These are phyloP conservation scores for Pteropus alecto DNA, from an alignment of 2,113 vertebrate species.

Conservation along the genomic window DNA sequence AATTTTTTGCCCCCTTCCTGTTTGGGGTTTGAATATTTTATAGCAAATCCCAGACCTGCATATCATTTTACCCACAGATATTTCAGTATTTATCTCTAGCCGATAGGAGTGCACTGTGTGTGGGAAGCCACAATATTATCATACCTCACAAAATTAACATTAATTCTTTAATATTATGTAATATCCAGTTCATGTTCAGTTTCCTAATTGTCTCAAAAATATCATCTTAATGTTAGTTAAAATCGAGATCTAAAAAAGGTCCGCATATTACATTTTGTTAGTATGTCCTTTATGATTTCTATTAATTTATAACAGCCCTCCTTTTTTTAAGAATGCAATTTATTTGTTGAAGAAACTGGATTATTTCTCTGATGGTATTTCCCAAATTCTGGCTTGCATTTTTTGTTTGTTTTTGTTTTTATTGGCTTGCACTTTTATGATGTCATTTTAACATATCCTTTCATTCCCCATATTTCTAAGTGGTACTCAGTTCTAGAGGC, in stretches of 20 bases:
- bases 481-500: not conserved
- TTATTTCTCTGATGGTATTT: not conserved
- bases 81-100: not conserved
- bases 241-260: not conserved
- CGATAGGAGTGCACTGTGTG: not conserved
- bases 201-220: not conserved
- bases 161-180: not conserved
- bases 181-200: not conserved
- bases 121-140: not conserved
- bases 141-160: not conserved
- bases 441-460: constrained; percentile 3
- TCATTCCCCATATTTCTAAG: not conserved
- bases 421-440: not conserved
- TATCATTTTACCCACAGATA: constrained; percentile 16
- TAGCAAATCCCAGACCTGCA: not conserved
- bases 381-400: not conserved
- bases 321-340: not conserved
- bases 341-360: not conserved
- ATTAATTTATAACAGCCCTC: not conserved
- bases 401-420: not conserved
- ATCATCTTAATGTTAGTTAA: constrained; percentile 19
- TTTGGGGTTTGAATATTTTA: not conserved
- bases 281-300: not conserved
- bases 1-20: not conserved
- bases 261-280: not conserved